Conservation (phyloP, 2,797 vertebrate genomes). For the Smutsia gigantea region DNA sequence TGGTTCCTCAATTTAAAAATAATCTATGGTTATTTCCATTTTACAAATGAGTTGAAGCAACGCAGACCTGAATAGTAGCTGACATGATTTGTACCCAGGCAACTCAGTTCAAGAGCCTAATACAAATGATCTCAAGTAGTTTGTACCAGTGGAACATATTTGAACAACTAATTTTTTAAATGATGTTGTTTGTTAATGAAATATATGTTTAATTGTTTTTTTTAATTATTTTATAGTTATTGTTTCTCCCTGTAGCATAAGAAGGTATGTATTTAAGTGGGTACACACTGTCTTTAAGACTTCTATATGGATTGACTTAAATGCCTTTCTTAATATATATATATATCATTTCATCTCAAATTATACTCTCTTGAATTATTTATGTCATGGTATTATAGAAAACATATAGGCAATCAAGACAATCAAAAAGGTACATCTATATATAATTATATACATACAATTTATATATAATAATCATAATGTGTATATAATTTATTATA, state of each 20-base stretch:
- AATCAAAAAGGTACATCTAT: background rate
- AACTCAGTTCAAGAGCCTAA: background rate
- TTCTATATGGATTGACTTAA: constrained; percentile 60
- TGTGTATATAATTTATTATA: too few relatives aligned
- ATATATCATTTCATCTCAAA: constrained; percentile 7
- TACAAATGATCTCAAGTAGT: background rate
- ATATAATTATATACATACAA: background rate
- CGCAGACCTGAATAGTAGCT: background rate
- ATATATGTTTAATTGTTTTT: background rate
- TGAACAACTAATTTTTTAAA: background rate
- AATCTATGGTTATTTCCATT: background rate
- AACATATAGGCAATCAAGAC: constrained; percentile 24
- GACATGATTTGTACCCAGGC: background rate
- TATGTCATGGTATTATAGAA: background rate
- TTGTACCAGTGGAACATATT: background rate
- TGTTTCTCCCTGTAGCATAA: background rate
- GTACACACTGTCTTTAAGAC: constrained; percentile 48
- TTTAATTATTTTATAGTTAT: background rate
- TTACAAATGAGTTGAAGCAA: background rate
- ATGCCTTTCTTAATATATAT: constrained; percentile 9
- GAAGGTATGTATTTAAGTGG: constrained; percentile 77
- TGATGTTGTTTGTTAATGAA: background rate
- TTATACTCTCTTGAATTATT: background rate
- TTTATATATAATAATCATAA: background rate
- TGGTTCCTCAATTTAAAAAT: background rate